A percentile compares a stretch with the other conserved stretches of the same genome.
phyloP scores from a whole-genome alignment of 2,797 vertebrate species.

The Monodelphis domestica region DNA sequence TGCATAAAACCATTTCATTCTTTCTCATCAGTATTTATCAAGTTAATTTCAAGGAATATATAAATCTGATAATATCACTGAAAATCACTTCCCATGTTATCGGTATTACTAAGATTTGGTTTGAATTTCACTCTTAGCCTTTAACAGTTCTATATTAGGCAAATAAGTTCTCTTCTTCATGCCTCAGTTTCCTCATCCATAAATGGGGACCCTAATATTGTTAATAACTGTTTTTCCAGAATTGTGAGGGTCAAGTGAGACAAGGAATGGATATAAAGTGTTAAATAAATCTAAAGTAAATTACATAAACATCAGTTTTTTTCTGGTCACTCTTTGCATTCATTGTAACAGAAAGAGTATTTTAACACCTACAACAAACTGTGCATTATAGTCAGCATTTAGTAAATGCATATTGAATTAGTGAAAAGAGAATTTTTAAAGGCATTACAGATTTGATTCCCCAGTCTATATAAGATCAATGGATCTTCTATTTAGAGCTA shows the following conservation, averaged over 20 bases:
- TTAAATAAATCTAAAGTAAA: neutral
- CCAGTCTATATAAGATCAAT: neutral
- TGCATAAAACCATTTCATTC: neutral
- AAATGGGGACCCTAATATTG: neutral
- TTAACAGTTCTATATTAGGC: neutral
- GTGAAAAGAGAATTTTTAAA: neutral
- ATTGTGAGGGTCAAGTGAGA: neutral
- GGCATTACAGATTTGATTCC: neutral
- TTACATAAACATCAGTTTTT: neutral
- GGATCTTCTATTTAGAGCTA: neutral
- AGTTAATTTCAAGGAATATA: conserved; percentile 40
- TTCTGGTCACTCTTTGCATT: neutral
- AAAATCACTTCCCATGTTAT: neutral
- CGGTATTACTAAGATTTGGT: neutral
- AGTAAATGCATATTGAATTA: neutral
- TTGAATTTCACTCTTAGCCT: neutral
- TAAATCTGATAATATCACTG: neutral
- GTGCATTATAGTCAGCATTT: neutral
- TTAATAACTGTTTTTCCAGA: neutral
- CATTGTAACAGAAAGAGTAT: neutral
- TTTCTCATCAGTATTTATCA: conserved; percentile 23
- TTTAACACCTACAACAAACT: neutral
- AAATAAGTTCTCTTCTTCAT: neutral
- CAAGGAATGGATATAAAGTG: neutral
- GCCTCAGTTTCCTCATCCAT: neutral